Evolutionary conservation across 1,140 invertebrate genomes (phyloP).

Genomic region (Laodelphax striatellus): DNA sequence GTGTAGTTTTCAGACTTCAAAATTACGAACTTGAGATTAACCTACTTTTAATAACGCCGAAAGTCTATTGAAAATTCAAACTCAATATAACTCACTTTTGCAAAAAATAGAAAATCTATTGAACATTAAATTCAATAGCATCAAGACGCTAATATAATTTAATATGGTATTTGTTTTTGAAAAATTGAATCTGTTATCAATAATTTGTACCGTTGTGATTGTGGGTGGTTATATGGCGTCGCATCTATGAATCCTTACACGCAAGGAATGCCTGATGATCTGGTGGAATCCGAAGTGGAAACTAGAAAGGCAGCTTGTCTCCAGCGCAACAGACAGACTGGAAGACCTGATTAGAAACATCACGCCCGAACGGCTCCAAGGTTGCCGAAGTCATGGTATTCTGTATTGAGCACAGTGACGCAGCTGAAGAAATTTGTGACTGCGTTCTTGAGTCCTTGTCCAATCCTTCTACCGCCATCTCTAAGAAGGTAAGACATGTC

Average conservation of each 20-base stretch:
- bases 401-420: constrained; percentile 96
- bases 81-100: too few relatives aligned
- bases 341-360: constrained; percentile 85
- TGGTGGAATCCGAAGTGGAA: constrained; percentile 54
- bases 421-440: constrained; percentile 89
- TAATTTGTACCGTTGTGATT: neutral
- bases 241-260: constrained; percentile 89
- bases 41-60: too few relatives aligned
- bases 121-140: too few relatives aligned
- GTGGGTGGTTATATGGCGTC: constrained; percentile 89
- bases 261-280: constrained; percentile 78
- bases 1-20: too few relatives aligned
- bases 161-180: too few relatives aligned
- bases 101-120: too few relatives aligned
- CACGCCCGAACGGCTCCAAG: constrained; percentile 69
- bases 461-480: constrained; percentile 64
- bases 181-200: too few relatives aligned
- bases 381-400: constrained; percentile 96
- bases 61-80: too few relatives aligned
- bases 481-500: constrained; percentile 69
- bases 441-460: constrained; percentile 77
- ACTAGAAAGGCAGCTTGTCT: constrained; percentile 62
- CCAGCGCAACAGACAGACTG: constrained; percentile 64
- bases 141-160: too few relatives aligned
- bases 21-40: too few relatives aligned